These are phyloP conservation scores for Prorops nasuta DNA, from an alignment of 1,140 invertebrate genomes.

Conservation along the genomic window DNA sequence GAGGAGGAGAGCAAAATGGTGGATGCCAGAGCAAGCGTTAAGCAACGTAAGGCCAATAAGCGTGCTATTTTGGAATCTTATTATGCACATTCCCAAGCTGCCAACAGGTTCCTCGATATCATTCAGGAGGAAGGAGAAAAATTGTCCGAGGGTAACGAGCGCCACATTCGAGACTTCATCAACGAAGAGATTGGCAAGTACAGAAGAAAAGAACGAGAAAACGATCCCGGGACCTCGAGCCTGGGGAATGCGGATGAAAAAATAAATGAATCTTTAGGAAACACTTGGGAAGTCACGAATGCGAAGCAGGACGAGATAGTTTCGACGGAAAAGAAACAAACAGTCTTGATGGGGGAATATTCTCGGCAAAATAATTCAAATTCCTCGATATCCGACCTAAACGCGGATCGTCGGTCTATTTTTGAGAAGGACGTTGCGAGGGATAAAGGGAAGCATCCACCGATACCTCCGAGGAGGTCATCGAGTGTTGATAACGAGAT, in stretches of 20 bases:
- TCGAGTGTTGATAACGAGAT: slow-evolving; percentile 21
- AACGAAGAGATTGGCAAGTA: slow-evolving; percentile 58
- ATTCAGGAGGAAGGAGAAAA: slow-evolving; percentile 66
- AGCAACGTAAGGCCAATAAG: slow-evolving; percentile 54
- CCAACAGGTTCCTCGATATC: slow-evolving; percentile 64
- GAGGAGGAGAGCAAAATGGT: slow-evolving; percentile 8
- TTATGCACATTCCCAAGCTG: slow-evolving; percentile 55
- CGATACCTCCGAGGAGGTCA: slow-evolving; percentile 26
- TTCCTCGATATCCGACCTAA: too few species aligned
- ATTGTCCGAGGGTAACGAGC: slow-evolving; percentile 34
- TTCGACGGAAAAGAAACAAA: too few species aligned
- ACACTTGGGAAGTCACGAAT: background rate
- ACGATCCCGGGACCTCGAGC: background rate
- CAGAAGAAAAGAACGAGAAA: slow-evolving; percentile 44
- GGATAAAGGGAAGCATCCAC: slow-evolving; percentile 13
- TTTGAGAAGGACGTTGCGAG: too few species aligned
- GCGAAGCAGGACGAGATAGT: background rate
- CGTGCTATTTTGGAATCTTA: slow-evolving; percentile 60
- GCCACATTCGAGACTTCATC: slow-evolving; percentile 51
- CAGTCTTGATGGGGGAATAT: too few species aligned
- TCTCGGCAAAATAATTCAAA: too few species aligned
- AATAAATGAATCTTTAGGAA: background rate
- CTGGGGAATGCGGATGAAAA: background rate
- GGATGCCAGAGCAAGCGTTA: slow-evolving; percentile 28
- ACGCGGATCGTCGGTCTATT: too few species aligned